These are phyloP conservation scores for Tachuris rubrigastra DNA, from an alignment of 2,113 vertebrate genomes.

Conservation along the genomic window DNA sequence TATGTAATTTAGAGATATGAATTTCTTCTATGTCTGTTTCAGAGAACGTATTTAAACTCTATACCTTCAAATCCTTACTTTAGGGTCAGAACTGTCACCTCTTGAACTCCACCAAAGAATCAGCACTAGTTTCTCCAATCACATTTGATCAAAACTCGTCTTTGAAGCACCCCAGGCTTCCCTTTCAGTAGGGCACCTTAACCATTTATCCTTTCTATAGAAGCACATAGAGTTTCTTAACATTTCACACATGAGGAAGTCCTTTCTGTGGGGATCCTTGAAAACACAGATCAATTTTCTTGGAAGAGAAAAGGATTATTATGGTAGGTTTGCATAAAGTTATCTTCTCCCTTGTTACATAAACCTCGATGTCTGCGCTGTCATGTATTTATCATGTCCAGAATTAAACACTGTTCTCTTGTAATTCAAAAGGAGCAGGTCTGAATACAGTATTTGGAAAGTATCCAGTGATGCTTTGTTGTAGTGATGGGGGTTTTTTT, in stretches of 20 bases:
- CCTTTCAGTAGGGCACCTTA: background rate
- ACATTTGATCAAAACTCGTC: background rate
- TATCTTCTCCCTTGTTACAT: background rate
- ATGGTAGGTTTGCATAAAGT: background rate
- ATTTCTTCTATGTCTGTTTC: background rate
- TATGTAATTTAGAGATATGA: background rate
- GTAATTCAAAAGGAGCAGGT: background rate
- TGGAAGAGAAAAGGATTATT: background rate
- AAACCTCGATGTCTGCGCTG: background rate
- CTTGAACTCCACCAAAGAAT: background rate
- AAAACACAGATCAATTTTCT: background rate
- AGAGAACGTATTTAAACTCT: background rate
- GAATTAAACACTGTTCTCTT: background rate
- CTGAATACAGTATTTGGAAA: background rate
- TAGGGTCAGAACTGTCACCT: background rate
- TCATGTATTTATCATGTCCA: background rate
- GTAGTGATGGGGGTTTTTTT: background rate
- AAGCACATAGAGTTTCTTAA: background rate
- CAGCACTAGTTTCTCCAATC: background rate
- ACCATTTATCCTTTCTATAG: background rate
- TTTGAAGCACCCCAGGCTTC: background rate
- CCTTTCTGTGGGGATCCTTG: background rate
- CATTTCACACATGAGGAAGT: background rate
- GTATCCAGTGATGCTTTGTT: background rate
- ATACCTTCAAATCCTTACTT: background rate